phyloP scores from a whole-genome alignment of 2,888 invertebrate genomes.

The Andrena minutula region DNA sequence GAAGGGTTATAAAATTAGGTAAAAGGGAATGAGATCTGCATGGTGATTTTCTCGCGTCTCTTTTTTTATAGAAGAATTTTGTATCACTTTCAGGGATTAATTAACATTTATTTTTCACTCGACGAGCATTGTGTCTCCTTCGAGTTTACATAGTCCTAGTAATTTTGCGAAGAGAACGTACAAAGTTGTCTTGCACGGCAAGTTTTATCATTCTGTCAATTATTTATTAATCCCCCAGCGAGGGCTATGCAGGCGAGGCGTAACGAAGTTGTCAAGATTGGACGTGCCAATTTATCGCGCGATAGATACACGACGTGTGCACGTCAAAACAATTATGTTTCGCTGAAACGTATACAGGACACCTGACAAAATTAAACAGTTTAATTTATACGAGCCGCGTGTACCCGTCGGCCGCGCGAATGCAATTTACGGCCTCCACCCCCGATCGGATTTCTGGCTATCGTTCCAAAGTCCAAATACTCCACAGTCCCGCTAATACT shows the following conservation, averaged over 20 bases:
- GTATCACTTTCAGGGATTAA: no score
- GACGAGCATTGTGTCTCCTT: no score
- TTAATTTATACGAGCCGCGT: constrained; percentile 34
- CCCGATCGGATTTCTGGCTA: constrained; percentile 21
- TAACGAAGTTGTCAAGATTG: constrained; percentile 45
- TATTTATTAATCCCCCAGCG: constrained; percentile 6
- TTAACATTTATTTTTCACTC: no score
- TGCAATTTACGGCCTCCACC: constrained; percentile 15
- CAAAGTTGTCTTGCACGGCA: not conserved
- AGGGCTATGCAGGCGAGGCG: not conserved
- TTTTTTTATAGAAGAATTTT: not conserved
- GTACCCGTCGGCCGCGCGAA: constrained; percentile 30
- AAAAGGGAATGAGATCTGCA: not conserved
- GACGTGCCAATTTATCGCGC: constrained; percentile 44
- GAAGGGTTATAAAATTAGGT: constrained; percentile 7
- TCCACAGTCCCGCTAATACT: not conserved
- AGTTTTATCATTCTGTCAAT: constrained; percentile 12
- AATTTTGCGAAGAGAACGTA: no score
- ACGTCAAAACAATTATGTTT: constrained; percentile 48
- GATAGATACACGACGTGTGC: constrained; percentile 17
- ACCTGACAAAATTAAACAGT: constrained; percentile 49
- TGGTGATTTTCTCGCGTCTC: not conserved
- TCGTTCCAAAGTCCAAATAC: constrained; percentile 18
- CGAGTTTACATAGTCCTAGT: no score
- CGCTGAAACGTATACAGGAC: constrained; percentile 3